Evolutionary conservation across 1,140 invertebrate species (phyloP).

Genomic region (Calosoma granatense): DNA sequence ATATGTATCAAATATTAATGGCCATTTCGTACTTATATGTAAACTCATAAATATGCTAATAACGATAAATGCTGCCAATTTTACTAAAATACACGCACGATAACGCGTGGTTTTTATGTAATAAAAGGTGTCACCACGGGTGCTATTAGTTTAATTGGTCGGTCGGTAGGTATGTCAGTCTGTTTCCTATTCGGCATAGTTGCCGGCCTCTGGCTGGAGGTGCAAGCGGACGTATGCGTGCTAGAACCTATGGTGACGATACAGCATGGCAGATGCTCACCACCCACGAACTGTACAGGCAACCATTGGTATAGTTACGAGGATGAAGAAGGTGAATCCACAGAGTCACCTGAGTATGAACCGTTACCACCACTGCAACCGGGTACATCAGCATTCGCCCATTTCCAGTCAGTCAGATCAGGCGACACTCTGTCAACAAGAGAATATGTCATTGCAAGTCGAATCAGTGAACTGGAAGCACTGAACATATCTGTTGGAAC

Average conservation of each 20-base stretch:
- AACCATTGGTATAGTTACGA: not conserved
- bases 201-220: too few species aligned
- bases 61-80: too few species aligned
- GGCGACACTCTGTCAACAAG: not conserved
- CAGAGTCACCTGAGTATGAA: not conserved
- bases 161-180: too few species aligned
- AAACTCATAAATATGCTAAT: too few species aligned
- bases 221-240: not conserved
- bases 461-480: conserved; percentile 12
- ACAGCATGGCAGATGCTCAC: not conserved
- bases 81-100: too few species aligned
- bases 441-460: not conserved
- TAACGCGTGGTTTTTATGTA: too few species aligned
- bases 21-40: too few species aligned
- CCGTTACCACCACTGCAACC: not conserved
- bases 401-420: not conserved
- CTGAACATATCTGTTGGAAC: not conserved
- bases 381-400: not conserved
- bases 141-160: too few species aligned
- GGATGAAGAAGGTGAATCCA: not conserved
- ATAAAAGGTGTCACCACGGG: too few species aligned
- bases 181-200: too few species aligned
- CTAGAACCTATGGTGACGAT: not conserved
- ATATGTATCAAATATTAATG: too few species aligned
- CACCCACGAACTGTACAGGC: not conserved